These are phyloP conservation scores for Thaumetopoea pityocampa DNA, from an alignment of 1,140 invertebrate species.

Conservation along the genomic window DNA sequence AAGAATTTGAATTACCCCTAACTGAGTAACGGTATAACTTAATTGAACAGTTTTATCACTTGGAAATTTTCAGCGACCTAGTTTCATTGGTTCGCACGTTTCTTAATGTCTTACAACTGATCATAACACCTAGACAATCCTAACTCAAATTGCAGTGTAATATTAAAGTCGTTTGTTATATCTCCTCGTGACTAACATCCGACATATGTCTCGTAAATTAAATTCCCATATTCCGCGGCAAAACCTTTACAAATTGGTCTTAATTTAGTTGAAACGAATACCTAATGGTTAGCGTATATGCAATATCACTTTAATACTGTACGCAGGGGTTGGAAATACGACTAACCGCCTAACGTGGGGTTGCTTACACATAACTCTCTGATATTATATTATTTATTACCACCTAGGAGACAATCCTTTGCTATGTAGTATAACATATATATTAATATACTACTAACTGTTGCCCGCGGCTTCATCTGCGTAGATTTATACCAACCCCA, in stretches of 20 bases:
- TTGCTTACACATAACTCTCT: conserved; percentile 34
- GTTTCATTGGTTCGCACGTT: too few species aligned
- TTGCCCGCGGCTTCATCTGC: background rate
- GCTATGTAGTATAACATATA: conserved; percentile 21
- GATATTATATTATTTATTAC: conserved; percentile 46
- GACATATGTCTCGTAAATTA: conserved; percentile 62
- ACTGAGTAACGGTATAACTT: too few species aligned
- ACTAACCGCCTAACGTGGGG: conserved; percentile 20
- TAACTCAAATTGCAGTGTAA: conserved; percentile 36
- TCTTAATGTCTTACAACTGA: too few species aligned
- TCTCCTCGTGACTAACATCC: conserved; percentile 62
- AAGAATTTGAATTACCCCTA: too few species aligned
- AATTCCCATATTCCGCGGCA: conserved; percentile 62
- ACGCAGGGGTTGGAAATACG: conserved; percentile 16
- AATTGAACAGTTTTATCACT: too few species aligned
- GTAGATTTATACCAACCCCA: conserved; percentile 6
- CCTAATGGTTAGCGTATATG: conserved; percentile 67
- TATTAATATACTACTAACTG: conserved; percentile 2
- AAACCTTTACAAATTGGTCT: conserved; percentile 68
- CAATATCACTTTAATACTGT: conserved; percentile 49
- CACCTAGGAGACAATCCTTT: conserved; percentile 34
- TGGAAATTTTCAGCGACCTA: too few species aligned
- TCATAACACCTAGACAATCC: conserved; percentile 6
- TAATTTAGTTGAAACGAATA: conserved; percentile 69
- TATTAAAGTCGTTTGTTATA: conserved; percentile 65